These are phyloP conservation scores for Carettochelys insculpta DNA, from an alignment of 2,113 vertebrate genomes.

Conservation along the genomic window DNA sequence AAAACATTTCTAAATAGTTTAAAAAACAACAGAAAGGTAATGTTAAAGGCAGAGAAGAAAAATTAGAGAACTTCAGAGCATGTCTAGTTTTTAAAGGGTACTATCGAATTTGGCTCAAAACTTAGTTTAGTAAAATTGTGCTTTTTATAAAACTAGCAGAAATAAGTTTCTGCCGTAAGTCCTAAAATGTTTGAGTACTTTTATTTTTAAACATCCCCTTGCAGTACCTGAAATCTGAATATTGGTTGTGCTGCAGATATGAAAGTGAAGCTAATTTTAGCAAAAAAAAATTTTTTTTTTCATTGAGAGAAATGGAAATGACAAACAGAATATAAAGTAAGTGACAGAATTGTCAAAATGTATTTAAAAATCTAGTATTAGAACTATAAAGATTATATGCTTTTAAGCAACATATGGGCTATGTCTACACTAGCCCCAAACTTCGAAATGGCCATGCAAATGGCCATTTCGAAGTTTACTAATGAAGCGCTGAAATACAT, in stretches of 20 bases:
- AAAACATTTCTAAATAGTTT: slow-evolving; percentile 46
- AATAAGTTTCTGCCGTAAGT: slow-evolving; percentile 39
- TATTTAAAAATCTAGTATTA: not conserved
- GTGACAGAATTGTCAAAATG: not conserved
- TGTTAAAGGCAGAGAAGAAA: slow-evolving; percentile 31
- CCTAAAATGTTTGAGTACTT: slow-evolving; percentile 16
- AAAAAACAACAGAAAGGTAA: slow-evolving; percentile 39
- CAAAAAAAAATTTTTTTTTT: not conserved
- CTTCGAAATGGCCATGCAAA: too few species aligned
- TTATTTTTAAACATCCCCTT: slow-evolving; percentile 25
- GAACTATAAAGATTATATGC: not conserved
- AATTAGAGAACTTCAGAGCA: not conserved
- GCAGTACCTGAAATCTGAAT: slow-evolving; percentile 18
- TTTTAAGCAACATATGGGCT: not conserved
- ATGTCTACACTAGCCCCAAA: too few species aligned
- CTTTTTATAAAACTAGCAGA: slow-evolving; percentile 45
- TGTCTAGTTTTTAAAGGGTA: slow-evolving; percentile 1
- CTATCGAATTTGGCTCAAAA: slow-evolving; percentile 15
- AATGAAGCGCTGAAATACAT: too few species aligned
- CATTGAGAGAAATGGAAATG: not conserved
- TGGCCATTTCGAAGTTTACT: too few species aligned
- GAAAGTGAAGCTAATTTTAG: not conserved
- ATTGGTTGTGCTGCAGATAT: slow-evolving; percentile 5
- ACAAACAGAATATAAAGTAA: not conserved
- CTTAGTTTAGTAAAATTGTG: slow-evolving; percentile 39